Base-by-base conservation (phyloP, 2,113 vertebrate species). In the Neolamprologus variostigma region DNA sequence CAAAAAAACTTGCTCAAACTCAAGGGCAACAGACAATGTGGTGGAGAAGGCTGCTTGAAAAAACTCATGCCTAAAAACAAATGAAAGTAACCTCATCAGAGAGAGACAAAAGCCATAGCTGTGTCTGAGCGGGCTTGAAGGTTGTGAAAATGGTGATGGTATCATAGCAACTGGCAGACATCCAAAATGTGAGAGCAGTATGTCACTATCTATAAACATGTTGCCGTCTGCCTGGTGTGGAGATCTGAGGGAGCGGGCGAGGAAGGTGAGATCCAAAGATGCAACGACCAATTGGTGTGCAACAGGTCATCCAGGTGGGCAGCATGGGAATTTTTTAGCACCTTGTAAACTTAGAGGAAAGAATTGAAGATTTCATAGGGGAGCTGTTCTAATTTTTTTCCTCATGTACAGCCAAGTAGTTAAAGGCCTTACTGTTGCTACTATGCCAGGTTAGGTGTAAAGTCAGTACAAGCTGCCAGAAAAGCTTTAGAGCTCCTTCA, bases 101-200 rank as follows among this genome's bases (percentile, higher is more conserved):
- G 13, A 40, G 3, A 55, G 10, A 84, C 37, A 81, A 40, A 91
- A 51, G 33, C 7, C 19, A 68, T 5, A 73, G 23, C 21, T 81
- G 26, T 84, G 45, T 87, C 28, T 51, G 21, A 85, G 55, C 11
- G 57, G 80, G 53, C n/a, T 71, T 61, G 80, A 78, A 84, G 23
- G 53, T 73, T 86, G 73, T 84, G 31, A 57, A 87, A 90, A 71
- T 28, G 26, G 63, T 50, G 47, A 86, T 53, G 76, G 91, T 92
- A 91, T 89, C 91, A 87, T 90, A 91, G 90, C 91, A 93, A 91
- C 89, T 87, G 84, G 81, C 88, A 89, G 76, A 35, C 6, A 40
- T 91, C 88, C 89, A 92, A 88, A 87, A 79, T 88, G 84, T 54
- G 53, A 47, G 35, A 87, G 82, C 23, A 40, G 66, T 86, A 54